Evolutionary conservation across 2,113 vertebrate genomes (phyloP).

Genomic region (Seriola rivoliana): DNA sequence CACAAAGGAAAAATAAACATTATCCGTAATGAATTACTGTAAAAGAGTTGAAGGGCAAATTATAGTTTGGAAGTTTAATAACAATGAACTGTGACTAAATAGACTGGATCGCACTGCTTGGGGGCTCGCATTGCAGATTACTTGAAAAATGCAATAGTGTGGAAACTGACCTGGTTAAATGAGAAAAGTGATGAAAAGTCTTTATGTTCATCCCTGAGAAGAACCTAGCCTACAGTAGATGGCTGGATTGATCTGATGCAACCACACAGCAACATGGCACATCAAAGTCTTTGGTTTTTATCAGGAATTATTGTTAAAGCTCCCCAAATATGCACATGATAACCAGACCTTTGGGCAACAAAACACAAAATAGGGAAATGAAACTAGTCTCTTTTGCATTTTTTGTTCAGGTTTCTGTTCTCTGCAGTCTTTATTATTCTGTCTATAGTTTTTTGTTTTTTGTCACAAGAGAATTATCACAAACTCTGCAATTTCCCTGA

Average conservation of each 20-base stretch:
- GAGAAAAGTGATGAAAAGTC: conserved; percentile 50
- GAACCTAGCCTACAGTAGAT: conserved; percentile 35
- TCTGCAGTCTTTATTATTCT: background rate
- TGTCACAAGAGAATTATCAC: background rate
- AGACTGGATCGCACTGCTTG: conserved; percentile 26
- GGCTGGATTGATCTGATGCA: conserved; percentile 72
- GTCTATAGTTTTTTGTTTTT: background rate
- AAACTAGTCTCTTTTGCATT: conserved; percentile 1
- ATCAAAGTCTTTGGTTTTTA: conserved; percentile 59
- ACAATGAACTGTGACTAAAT: conserved; percentile 55
- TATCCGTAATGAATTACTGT: conserved; percentile 66
- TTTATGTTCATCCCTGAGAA: conserved; percentile 43
- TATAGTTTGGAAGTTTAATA: conserved; percentile 55
- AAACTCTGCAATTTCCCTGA: background rate
- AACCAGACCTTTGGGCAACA: conserved; percentile 46
- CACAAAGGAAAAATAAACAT: conserved; percentile 57
- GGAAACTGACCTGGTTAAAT: conserved; percentile 51
- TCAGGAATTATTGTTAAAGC: conserved; percentile 38
- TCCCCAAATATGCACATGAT: conserved; percentile 53
- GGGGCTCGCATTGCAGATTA: conserved; percentile 24
- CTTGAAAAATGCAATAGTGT: conserved; percentile 30
- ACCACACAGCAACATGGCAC: conserved; percentile 69
- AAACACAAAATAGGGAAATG: conserved; percentile 12
- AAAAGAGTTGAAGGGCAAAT: conserved; percentile 51
- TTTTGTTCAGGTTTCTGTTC: background rate